Conservation (phyloP, 2,888 invertebrate genomes). For the Notodonta ziczac region DNA sequence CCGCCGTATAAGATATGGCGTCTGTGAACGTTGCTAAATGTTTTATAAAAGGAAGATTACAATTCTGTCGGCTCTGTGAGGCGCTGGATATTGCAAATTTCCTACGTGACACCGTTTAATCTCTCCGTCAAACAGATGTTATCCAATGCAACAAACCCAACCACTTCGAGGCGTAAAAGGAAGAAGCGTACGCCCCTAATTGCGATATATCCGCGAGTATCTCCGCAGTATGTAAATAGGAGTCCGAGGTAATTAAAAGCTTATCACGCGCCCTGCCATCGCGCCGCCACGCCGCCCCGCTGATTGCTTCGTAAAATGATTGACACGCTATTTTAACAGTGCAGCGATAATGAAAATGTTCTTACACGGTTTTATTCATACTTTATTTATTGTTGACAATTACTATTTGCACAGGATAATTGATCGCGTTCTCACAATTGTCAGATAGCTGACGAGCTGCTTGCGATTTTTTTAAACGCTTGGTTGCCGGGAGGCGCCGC, state of each 20-base stretch:
- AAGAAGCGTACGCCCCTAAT: conserved; percentile 78
- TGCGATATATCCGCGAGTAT: conserved; percentile 79
- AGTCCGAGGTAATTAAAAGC: conserved; percentile 81
- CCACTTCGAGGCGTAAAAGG: conserved; percentile 72
- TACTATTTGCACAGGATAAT: conserved; percentile 81
- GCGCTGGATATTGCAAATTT: conserved; percentile 52
- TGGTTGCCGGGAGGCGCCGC: conserved; percentile 61
- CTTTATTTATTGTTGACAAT: conserved; percentile 79
- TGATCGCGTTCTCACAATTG: conserved; percentile 84
- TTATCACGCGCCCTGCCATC: conserved; percentile 77
- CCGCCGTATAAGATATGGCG: conserved; percentile 44
- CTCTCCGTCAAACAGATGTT: conserved; percentile 75
- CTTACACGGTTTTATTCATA: conserved; percentile 68
- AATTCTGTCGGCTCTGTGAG: conserved; percentile 27
- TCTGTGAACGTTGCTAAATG: conserved; percentile 36
- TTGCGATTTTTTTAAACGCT: conserved; percentile 70
- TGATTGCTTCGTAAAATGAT: conserved; percentile 82
- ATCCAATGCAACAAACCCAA: conserved; percentile 65
- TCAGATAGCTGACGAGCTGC: conserved; percentile 73
- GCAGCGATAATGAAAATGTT: conserved; percentile 79
- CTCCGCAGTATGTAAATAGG: conserved; percentile 82
- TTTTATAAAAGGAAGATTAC: conserved; percentile 46
- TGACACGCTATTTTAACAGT: conserved; percentile 79
- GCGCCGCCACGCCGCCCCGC: conserved; percentile 58
- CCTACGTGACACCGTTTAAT: conserved; percentile 63